phyloP scores from a whole-genome alignment of 2,113 vertebrate genomes.

The Gnathonemus longibarbis region DNA sequence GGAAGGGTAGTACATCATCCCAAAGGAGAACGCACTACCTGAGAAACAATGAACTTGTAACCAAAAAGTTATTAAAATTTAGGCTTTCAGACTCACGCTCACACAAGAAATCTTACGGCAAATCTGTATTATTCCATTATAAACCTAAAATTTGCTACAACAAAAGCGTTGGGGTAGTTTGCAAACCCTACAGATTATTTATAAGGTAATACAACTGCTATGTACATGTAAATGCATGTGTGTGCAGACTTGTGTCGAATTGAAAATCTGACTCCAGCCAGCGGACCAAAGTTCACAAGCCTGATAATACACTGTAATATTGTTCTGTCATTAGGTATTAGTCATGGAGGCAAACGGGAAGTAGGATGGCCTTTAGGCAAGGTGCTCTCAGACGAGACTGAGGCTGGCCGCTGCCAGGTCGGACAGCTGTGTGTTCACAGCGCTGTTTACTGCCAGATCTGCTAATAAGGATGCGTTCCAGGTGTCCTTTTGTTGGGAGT shows the following conservation, averaged over 20 bases:
- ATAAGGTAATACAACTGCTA: not conserved
- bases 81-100: not conserved
- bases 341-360: not conserved
- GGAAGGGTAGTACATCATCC: not conserved
- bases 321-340: not conserved
- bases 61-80: not conserved
- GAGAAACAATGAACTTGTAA: not conserved
- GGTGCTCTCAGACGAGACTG: not conserved
- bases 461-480: not conserved
- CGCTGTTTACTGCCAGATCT: not conserved
- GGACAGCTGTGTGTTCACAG: not conserved
- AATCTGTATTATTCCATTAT: not conserved
- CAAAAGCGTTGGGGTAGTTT: not conserved
- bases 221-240: not conserved
- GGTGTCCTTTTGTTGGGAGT: not conserved
- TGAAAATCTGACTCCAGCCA: not conserved
- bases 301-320: not conserved
- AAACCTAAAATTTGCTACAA: not conserved
- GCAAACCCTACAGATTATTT: not conserved
- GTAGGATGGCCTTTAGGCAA: not conserved
- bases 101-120: not conserved
- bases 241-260: not conserved
- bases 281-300: not conserved
- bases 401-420: not conserved
- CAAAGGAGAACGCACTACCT: not conserved